Evolutionary conservation across 2,797 vertebrate species (phyloP).

Genomic region (Artibeus jamaicensis): DNA sequence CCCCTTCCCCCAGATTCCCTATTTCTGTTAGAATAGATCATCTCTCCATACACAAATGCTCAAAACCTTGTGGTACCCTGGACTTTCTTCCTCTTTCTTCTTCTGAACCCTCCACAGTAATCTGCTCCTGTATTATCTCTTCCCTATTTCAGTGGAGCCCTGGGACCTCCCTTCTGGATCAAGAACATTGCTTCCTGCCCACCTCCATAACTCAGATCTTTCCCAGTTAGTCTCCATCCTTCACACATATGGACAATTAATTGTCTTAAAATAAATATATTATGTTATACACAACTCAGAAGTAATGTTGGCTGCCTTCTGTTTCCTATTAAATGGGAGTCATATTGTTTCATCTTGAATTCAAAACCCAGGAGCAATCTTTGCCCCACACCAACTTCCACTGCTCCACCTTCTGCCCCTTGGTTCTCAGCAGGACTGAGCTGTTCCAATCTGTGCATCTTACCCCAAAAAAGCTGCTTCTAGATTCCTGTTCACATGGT

Average conservation of each 20-base stretch:
- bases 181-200: too few relatives aligned
- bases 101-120: fast-evolving
- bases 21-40: too few relatives aligned
- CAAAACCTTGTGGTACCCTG: fast-evolving
- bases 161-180: fast-evolving
- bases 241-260: too few relatives aligned
- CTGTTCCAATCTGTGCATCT: fast-evolving
- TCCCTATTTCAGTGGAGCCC: fast-evolving
- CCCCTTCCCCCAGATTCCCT: too few relatives aligned
- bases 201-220: too few relatives aligned
- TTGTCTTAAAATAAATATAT: background rate
- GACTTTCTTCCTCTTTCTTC: fast-evolving
- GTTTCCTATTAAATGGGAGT: background rate
- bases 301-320: too few relatives aligned
- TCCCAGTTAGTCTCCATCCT: background rate
- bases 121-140: fast-evolving
- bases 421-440: too few relatives aligned
- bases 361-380: fast-evolving
- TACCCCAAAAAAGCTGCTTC: background rate
- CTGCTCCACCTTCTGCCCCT: fast-evolving
- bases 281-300: background rate
- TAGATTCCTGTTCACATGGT: fast-evolving
- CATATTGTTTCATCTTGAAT: fast-evolving
- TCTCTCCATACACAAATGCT: background rate
- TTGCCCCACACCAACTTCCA: fast-evolving